Base-by-base conservation (phyloP, 2,888 invertebrate genomes). In the Hemithea aestivaria region DNA sequence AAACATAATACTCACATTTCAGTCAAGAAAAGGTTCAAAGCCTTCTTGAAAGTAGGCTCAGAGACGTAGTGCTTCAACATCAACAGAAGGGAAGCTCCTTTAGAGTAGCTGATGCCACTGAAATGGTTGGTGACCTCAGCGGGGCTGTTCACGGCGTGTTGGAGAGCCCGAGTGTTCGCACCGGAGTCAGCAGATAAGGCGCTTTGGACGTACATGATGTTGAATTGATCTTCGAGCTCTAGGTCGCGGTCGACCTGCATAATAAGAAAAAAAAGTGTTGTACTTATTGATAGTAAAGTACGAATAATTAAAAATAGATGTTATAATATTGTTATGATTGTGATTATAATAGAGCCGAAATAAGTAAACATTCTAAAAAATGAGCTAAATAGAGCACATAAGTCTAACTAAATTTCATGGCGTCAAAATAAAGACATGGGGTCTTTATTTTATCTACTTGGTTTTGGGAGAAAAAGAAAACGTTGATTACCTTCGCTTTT, bases 151-250 rank as follows among this genome's bases (percentile, higher is more conserved):
- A 91, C 91, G 0, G 71, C 60, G 27, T 90, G 83, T 16, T 88
- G 89, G 37, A 94, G 73, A 0, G 94, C 89, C 54, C 91, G 89
- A 0, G 90, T 89, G 9, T 27, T 27, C 0, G 47, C 45, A 0
- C 64, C 48, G 0, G 76, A 56, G 37, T 87, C 87, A 2, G 73
- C 56, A 0, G 73, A 77, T 31, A 94, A 75, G 0, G 91, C 91
- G 1, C 78, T 74, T 56, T 94, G 94, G 0, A 94, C 38, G 51
- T 92, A 91, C 56, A 91, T 90, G 0, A 92, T 81, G 10, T 92
- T 90, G 62, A 94, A 94, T 65, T 94, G 93, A 9, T 91, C 89
- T 45, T 89, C 89, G 32, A 94, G 64, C 27, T 91, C 90, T 89
- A 92, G 35, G 0, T 51, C 35, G 22, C 48, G 44, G 35, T 82